These are phyloP conservation scores for Cataglyphis livida DNA, from an alignment of 2,888 invertebrate genomes.

Conservation along the genomic window DNA sequence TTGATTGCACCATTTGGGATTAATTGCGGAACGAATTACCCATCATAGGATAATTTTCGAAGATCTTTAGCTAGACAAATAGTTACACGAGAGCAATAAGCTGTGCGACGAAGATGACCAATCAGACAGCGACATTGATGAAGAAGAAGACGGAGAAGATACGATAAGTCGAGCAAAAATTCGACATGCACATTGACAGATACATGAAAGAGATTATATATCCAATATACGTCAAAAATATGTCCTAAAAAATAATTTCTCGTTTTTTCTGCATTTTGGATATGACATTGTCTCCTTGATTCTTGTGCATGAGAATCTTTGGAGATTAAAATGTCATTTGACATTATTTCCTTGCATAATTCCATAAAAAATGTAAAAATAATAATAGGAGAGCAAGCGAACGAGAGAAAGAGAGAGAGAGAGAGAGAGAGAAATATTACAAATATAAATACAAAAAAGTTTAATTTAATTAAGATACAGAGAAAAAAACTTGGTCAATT, in stretches of 20 bases:
- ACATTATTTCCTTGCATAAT: conserved; percentile 27
- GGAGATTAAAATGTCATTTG: conserved; percentile 17
- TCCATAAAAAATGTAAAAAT: conserved; percentile 2
- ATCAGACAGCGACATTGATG: conserved; percentile 76
- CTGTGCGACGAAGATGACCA: conserved; percentile 48
- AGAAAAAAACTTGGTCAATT: not conserved
- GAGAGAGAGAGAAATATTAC: not conserved
- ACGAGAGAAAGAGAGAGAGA: not conserved
- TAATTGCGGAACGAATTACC: conserved; percentile 37
- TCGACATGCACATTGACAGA: conserved; percentile 78
- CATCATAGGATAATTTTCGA: conserved; percentile 78
- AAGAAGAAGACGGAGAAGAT: conserved; percentile 77
- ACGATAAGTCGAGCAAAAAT: conserved; percentile 61
- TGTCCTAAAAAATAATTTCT: conserved; percentile 17
- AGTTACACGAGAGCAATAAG: conserved; percentile 60
- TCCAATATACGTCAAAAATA: conserved; percentile 13
- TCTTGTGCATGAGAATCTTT: conserved; percentile 33
- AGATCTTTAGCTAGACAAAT: conserved; percentile 70
- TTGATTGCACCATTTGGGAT: not conserved
- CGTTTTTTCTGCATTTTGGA: not conserved
- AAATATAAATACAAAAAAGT: not conserved
- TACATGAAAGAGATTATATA: conserved; percentile 70
- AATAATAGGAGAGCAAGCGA: not conserved
- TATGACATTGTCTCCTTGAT: conserved; percentile 37
- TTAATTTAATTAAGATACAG: conserved; percentile 6